Conservation (phyloP, 2,888 invertebrate genomes). For the Eristalis intricaria region DNA sequence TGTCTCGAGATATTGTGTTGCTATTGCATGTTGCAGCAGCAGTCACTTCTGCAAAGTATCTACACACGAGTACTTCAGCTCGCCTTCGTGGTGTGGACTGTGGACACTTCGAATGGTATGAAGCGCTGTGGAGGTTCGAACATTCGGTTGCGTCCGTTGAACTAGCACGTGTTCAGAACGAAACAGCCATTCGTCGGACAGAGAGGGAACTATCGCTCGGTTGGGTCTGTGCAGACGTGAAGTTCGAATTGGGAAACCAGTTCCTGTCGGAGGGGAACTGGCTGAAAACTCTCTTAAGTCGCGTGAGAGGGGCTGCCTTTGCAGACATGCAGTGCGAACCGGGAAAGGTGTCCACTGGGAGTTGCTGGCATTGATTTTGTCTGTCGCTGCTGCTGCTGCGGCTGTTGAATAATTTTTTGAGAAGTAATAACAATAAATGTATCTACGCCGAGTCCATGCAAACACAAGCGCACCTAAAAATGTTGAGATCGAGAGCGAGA, state of each 20-base stretch:
- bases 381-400: slow-evolving; percentile 42
- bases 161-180: slow-evolving; percentile 55
- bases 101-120: slow-evolving; percentile 39
- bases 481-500: not conserved
- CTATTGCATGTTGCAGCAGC: slow-evolving; percentile 66
- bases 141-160: slow-evolving; percentile 26
- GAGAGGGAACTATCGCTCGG: slow-evolving; percentile 17
- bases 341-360: slow-evolving; percentile 41
- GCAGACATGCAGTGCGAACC: slow-evolving; percentile 9
- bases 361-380: slow-evolving; percentile 65
- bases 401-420: slow-evolving; percentile 49
- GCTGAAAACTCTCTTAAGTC: slow-evolving; percentile 51
- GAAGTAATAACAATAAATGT: slow-evolving; percentile 69
- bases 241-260: slow-evolving; percentile 52
- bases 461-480: slow-evolving; percentile 10
- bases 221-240: slow-evolving; percentile 36
- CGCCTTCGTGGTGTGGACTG: not conserved
- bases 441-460: slow-evolving; percentile 34
- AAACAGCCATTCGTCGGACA: not conserved
- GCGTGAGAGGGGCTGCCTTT: not conserved
- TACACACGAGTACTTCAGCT: slow-evolving; percentile 1
- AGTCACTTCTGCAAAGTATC: slow-evolving; percentile 57
- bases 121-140: slow-evolving; percentile 25
- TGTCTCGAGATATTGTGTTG: slow-evolving; percentile 6
- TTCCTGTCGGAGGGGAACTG: slow-evolving; percentile 32